Evolutionary conservation across 1,140 invertebrate species (phyloP).

Genomic region (Acromyrmex heyeri): DNA sequence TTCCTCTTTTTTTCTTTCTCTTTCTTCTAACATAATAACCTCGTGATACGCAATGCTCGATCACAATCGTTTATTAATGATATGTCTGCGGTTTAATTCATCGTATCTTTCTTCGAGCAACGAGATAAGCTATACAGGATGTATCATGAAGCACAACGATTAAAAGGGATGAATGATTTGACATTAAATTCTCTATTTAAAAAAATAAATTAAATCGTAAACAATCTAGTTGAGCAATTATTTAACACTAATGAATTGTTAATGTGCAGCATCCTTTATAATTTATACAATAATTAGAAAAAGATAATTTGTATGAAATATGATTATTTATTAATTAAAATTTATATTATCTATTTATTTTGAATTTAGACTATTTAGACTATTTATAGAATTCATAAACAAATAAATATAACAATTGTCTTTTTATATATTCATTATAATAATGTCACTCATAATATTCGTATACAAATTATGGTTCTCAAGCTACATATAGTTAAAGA

Average conservation of each 20-base stretch:
- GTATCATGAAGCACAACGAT: not conserved
- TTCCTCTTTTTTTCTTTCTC: not conserved
- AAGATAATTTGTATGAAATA: not conserved
- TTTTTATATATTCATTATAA: not conserved
- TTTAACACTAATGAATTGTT: not conserved
- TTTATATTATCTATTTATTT: not conserved
- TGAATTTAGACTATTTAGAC: not conserved
- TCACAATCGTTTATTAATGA: slow-evolving; percentile 28
- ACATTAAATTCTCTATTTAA: not conserved
- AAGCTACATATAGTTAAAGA: not conserved
- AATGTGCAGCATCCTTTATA: not conserved
- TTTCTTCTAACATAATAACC: not conserved
- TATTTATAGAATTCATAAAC: too few species aligned
- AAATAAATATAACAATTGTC: not conserved
- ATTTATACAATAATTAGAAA: not conserved
- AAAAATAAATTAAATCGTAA: not conserved
- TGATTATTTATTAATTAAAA: not conserved
- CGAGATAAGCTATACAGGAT: not conserved
- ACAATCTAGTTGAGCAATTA: not conserved
- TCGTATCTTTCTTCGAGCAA: not conserved
- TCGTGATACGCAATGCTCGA: not conserved
- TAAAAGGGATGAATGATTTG: not conserved
- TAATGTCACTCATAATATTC: not conserved
- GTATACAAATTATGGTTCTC: not conserved
- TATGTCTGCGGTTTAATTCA: not conserved